Evolutionary conservation across 2,113 vertebrate genomes (phyloP), one percentile per base, ranked within the genome.

Genomic region (Gambusia holbrooki): DNA sequence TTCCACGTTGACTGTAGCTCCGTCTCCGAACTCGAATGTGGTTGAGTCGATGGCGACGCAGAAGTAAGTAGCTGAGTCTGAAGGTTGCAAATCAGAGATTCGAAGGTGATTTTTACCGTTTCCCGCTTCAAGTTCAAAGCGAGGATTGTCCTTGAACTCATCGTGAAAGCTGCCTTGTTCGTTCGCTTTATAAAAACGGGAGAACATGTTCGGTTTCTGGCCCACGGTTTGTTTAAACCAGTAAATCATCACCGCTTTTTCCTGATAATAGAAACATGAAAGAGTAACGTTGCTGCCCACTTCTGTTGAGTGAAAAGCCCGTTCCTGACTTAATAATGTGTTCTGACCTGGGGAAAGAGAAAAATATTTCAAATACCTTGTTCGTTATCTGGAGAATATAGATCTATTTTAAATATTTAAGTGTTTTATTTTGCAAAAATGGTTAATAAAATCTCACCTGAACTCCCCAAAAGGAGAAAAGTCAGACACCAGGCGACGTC

Each of bases 61-160:
- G 71, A 75, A 86, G 64, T 93, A 93, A 5, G 45, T 86, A 4
- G 83, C 91, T 17, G 89, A 78, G 61, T 93, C 92, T 8, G 73
- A 87, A 30, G 66, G 4, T 0, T 2, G 22, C 13, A 86, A 10
- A 33, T 82, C 48, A 11, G 0, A 0, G 28, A 92, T 93, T 1
- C 0, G 83, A 25, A 92, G 51, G 1, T 89, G 77, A n/a, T 76
- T 61, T 12, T 51, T 30, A 65, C 62, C 63, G 0, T 27, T 7
- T 27, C 4, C 22, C 1, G 3, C 2, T 6, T 66, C 29, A 6
- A 90, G 17, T n/a, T 14, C 62, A 17, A 90, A 89, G 4, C 85
- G 88, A 11, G 45, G 1, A 37, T 74, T 61, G 29, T 82, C 28
- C 13, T 74, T 33, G 69, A 87, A 89, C 11, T 84, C 82, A 28